Conservation (phyloP, 2,888 invertebrate genomes). For the Tipula helvola region DNA sequence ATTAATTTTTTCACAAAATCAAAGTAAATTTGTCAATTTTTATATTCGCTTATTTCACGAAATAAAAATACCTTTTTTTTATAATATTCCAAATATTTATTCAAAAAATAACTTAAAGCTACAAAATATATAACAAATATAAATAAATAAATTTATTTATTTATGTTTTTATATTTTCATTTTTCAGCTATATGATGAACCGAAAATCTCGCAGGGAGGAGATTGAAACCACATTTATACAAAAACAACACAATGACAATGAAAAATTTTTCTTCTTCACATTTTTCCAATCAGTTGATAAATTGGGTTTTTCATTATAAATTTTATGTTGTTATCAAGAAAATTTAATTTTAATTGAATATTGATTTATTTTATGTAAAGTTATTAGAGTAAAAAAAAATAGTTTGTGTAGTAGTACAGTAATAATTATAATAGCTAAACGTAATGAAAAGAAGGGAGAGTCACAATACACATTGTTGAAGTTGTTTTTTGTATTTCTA, state of each 20-base stretch:
- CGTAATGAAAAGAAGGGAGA: background rate
- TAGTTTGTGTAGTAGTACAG: background rate
- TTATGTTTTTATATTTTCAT: background rate
- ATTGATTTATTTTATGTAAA: background rate
- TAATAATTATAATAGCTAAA: background rate
- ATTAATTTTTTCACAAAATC: no score
- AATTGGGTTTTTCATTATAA: background rate
- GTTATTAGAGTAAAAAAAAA: background rate
- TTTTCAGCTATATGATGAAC: background rate
- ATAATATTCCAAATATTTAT: no score
- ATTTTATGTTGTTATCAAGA: background rate
- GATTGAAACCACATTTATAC: background rate
- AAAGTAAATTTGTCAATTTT: no score
- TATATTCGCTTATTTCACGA: no score
- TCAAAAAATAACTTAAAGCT: no score
- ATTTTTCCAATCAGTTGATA: background rate
- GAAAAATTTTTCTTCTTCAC: background rate
- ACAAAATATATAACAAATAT: no score
- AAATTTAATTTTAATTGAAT: conserved; percentile 4
- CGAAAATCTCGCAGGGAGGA: background rate
- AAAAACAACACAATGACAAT: background rate
- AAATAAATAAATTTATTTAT: no score
- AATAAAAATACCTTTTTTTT: no score
- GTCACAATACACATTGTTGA: background rate
- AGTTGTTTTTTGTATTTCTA: background rate